phyloP scores from a whole-genome alignment of 2,888 invertebrate genomes.

The Lasioglossum vierecki region DNA sequence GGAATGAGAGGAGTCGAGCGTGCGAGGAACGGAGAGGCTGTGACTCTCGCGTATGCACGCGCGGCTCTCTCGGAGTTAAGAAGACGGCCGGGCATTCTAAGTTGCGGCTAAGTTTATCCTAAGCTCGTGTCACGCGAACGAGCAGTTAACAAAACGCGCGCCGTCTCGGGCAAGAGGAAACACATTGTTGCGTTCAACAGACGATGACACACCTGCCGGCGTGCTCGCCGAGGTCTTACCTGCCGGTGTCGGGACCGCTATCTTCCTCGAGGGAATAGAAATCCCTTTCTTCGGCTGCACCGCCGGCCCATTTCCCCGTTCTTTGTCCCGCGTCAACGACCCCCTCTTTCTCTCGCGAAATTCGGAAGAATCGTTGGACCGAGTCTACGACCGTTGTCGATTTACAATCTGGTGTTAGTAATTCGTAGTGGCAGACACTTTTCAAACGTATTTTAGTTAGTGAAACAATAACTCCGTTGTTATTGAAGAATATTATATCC shows the following conservation, averaged over 20 bases:
- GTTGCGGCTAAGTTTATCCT: slow-evolving; percentile 75
- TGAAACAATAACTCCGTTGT: no score
- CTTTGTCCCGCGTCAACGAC: background rate
- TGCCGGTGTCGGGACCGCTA: slow-evolving; percentile 20
- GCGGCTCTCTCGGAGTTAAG: slow-evolving; percentile 29
- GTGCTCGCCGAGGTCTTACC: slow-evolving; percentile 71
- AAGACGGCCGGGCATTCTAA: slow-evolving; percentile 55
- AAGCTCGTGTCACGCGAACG: slow-evolving; percentile 70
- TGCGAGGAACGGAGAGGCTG: slow-evolving; percentile 15
- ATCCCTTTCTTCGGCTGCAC: slow-evolving; percentile 37
- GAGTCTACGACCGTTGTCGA: background rate
- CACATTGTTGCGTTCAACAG: slow-evolving; percentile 63
- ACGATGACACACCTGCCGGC: slow-evolving; percentile 81
- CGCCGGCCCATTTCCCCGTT: slow-evolving; percentile 15
- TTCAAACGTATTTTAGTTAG: background rate
- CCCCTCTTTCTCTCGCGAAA: background rate
- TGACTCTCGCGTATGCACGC: slow-evolving; percentile 30
- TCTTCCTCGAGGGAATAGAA: slow-evolving; percentile 7
- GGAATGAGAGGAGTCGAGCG: slow-evolving; percentile 20
- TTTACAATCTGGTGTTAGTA: background rate
- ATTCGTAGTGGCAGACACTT: background rate
- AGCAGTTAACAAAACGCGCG: slow-evolving; percentile 69
- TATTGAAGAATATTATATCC: no score
- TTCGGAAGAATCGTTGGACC: background rate
- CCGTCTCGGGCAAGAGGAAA: slow-evolving; percentile 23